phyloP scores from a whole-genome alignment of 2,113 vertebrate genomes.

The Smithornis capensis region DNA sequence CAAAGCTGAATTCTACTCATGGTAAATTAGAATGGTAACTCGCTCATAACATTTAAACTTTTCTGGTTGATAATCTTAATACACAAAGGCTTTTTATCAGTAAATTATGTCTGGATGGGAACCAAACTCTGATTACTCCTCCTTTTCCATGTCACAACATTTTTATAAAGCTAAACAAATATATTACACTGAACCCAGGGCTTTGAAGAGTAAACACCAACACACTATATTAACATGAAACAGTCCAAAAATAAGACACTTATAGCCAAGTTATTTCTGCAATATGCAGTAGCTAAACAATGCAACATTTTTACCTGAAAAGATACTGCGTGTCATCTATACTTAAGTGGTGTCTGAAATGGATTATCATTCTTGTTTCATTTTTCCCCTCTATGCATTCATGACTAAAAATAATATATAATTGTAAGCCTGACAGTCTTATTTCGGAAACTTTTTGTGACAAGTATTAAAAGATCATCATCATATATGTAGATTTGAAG shows the following conservation, averaged over 20 bases:
- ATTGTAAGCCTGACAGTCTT: background rate
- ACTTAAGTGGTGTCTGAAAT: background rate
- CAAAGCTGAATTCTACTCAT: slow-evolving; percentile 19
- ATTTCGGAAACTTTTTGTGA: background rate
- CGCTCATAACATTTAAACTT: slow-evolving; percentile 29
- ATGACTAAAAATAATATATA: background rate
- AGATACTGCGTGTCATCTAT: background rate
- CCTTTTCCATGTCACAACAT: slow-evolving; percentile 33
- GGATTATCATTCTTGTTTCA: background rate
- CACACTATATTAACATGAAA: background rate
- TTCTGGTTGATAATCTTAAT: slow-evolving; percentile 30
- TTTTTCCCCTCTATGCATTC: background rate
- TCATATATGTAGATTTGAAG: background rate
- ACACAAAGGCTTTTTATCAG: slow-evolving; percentile 39
- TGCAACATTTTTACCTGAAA: background rate
- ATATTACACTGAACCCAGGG: background rate
- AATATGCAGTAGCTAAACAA: background rate
- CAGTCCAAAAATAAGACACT: background rate
- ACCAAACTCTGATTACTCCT: background rate
- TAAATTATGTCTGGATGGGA: slow-evolving; percentile 8
- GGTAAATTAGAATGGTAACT: slow-evolving; percentile 38
- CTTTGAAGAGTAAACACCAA: slow-evolving; percentile 36
- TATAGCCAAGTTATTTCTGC: background rate
- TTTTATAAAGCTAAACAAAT: slow-evolving; percentile 49
- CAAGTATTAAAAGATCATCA: background rate